Base-by-base conservation (phyloP, 2,888 invertebrate species). In the Troglohyphantes excavatus region DNA sequence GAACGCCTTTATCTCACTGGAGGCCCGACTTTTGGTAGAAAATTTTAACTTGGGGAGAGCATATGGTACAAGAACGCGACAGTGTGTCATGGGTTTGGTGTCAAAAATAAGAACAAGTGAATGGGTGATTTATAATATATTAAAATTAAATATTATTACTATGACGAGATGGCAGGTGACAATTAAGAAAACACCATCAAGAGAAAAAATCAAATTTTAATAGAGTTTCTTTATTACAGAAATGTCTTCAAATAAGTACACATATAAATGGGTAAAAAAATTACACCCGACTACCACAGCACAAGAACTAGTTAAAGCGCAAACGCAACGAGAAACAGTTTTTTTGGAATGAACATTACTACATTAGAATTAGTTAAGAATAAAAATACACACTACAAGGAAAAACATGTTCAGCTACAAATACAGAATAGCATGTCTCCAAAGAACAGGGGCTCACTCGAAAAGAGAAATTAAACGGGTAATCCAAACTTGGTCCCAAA, bases 391-490 rank as follows among this genome's bases (percentile, higher is more conserved):
- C n/a, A n/a, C 61, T 70, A 59, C 76, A 73, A 73, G 53, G 26
- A 26, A 70, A 73, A 83, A 89, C 75, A 79, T 85, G 90, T 90
- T 84, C 2, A 68, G 46, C 90, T 81, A 90, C 75, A 75, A 79
- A 75, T 72, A 90, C 90, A 90, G 85, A 90, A 68, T 46, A 63
- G 85, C 90, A 85, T 65, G 61, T 90, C 85, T 90, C 85, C 90
- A 90, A 85, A 90, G 85, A 90, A 90, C 90, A 85, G 85, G 81
- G 90, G 85, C 85, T 85, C 67, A n/a, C 19, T 39, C 23, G 26
- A 76, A 39, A 79, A 27, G 23, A 39, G 65, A 19, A 23, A 13
- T 26, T 61, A 33, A 7, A 59, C 59, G 53, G 33, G 39, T 59
- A 29, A 19, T 26, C 39, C 63, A 63, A 61, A 68, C 21, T 86